Percentiles rank a stretch among this genome's conserved stretches.
Conservation (phyloP, 2,888 invertebrate genomes). For the Drosophila paranaensis region DNA sequence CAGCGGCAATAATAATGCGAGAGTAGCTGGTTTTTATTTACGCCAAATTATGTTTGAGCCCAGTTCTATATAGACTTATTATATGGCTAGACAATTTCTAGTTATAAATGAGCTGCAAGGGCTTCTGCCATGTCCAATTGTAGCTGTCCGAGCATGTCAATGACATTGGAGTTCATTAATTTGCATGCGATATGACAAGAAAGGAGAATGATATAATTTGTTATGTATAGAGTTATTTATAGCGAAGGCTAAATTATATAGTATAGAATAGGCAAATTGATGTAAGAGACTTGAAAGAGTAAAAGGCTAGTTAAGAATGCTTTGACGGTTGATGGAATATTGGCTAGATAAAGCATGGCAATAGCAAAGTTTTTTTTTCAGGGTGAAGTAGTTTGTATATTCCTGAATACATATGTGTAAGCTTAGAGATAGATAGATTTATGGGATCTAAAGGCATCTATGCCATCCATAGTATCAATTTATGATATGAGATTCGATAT, state of each 20-base stretch:
- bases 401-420: neutral
- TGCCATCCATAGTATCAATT: too few relatives aligned
- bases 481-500: too few relatives aligned
- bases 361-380: neutral
- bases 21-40: conserved; percentile 62
- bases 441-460: too few relatives aligned
- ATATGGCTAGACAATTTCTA: conserved; percentile 27
- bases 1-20: conserved; percentile 19
- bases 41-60: conserved; percentile 60
- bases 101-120: conserved; percentile 39
- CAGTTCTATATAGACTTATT: conserved; percentile 25
- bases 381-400: neutral
- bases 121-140: conserved; percentile 31
- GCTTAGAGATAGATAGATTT: too few relatives aligned
- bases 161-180: conserved; percentile 32
- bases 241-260: neutral
- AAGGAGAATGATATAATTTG: neutral
- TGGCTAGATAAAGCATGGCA: too few relatives aligned
- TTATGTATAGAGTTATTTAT: neutral
- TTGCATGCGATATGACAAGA: conserved; percentile 26
- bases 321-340: neutral
- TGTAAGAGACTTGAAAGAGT: neutral
- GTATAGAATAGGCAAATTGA: neutral
- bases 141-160: conserved; percentile 36
- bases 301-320: neutral